These are phyloP conservation scores for Leptestheria dahalacensis DNA, from an alignment of 1,140 invertebrate genomes.

Conservation along the genomic window DNA sequence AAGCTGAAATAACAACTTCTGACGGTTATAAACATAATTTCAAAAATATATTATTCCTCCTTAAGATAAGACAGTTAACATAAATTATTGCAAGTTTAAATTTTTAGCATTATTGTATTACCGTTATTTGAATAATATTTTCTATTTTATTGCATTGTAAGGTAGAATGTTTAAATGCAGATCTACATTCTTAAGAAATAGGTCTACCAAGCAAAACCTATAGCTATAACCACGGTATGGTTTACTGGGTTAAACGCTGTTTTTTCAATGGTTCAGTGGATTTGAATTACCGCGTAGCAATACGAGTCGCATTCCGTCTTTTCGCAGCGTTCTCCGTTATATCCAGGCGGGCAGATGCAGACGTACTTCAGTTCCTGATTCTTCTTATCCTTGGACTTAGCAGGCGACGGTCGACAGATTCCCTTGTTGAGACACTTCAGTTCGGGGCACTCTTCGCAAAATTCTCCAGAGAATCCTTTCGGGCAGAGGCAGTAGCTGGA, in stretches of 20 bases:
- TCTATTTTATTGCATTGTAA: no score
- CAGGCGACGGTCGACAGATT: constrained; percentile 13
- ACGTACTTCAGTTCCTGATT: constrained; percentile 12
- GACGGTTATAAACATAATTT: constrained; percentile 6
- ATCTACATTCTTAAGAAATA: no score
- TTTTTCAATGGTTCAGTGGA: no score
- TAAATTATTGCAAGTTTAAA: no score
- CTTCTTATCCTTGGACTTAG: constrained; percentile 13
- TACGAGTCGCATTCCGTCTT: constrained; percentile 27
- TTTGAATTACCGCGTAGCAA: constrained; percentile 26
- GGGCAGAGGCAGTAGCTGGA: constrained; percentile 31
- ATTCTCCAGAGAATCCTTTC: constrained; percentile 27
- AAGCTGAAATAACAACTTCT: background rate
- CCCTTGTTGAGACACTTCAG: constrained; percentile 17
- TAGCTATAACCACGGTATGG: no score
- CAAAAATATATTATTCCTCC: no score
- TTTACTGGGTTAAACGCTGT: no score
- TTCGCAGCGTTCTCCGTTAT: constrained; percentile 29
- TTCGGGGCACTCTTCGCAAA: constrained; percentile 20
- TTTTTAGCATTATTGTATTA: no score
- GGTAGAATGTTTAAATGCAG: no score
- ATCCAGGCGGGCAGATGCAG: constrained; percentile 30
- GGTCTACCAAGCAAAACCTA: no score
- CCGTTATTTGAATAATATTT: no score
- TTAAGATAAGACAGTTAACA: no score